Evolutionary conservation across 2,113 vertebrate genomes (phyloP).

Genomic region (Zosterops lateralis): DNA sequence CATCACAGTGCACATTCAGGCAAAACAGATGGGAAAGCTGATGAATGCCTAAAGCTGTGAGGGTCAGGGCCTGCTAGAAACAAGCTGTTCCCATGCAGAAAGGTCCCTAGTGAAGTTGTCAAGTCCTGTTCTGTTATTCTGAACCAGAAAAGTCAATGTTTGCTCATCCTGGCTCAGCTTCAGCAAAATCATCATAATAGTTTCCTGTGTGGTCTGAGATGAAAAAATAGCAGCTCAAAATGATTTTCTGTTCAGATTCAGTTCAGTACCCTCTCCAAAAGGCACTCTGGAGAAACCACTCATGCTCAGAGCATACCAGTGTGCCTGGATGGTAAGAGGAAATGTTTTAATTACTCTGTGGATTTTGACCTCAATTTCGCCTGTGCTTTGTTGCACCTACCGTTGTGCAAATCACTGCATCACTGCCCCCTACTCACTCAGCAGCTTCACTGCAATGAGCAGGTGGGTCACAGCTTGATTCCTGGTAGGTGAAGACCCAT

Average conservation of each 20-base stretch:
- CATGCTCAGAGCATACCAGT: neutral
- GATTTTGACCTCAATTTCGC: neutral
- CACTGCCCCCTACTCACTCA: neutral
- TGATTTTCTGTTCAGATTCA: neutral
- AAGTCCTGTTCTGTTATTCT: neutral
- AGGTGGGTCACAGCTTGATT: neutral
- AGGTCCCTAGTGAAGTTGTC: neutral
- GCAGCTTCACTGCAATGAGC: neutral
- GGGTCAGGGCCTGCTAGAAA: neutral
- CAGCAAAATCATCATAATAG: neutral
- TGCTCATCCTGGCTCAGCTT: slow-evolving; percentile 1
- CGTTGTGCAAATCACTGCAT: neutral
- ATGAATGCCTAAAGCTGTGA: neutral
- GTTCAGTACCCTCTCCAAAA: neutral
- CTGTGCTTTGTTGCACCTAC: neutral
- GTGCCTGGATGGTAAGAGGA: neutral
- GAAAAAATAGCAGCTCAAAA: neutral
- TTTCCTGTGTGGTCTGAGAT: slow-evolving; percentile 15
- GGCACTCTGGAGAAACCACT: neutral
- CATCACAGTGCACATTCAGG: neutral
- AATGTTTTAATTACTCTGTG: neutral
- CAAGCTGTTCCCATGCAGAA: neutral
- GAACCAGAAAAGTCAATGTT: slow-evolving; percentile 11
- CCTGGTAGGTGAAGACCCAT: neutral
- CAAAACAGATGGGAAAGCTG: neutral